Evolutionary conservation across 1,140 invertebrate genomes (phyloP), one percentile per base, ranked within the genome.

Genomic region (Odontomachus brunneus): DNA sequence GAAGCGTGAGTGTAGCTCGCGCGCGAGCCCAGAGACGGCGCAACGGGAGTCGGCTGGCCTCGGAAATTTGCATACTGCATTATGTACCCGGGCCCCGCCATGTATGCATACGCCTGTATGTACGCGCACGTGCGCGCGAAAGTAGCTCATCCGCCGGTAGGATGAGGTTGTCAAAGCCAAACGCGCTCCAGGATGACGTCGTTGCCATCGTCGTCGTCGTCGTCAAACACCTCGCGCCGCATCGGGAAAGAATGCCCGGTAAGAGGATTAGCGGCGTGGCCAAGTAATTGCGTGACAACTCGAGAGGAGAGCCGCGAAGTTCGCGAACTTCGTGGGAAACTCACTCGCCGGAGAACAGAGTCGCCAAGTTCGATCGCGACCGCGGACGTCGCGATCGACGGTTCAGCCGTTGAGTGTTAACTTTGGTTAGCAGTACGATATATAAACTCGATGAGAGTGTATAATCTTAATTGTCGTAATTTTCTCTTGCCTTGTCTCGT

Each of bases 31-130:
- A 19, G 12, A 29, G 22, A 0, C 12, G 5, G 59, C 15, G 24
- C 26, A 19, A 33, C 9, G 53, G 49, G 29, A 44, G 60, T 24
- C 26, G 57, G 29, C 17, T 80, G 29, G 24, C 24, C 33, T 19
- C 17, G 1, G 69, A 49, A 88, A 88, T 86, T 88, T 88, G 29
- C 84, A 81, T 84, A 80, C 62, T 65, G 73, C 67, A 75, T 84
- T 86, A 87, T 83, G 60, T 78, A 65, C 55, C 14, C 12, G 14
- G 12, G 22, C n/a, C 67, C 62, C n/a, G n/a, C n/a, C 59, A 67
- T 57, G 33, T 55, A 69, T 75, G 78, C 44, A 78, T 65, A 55
- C 26, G 53, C 19, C 24, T 38, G 59, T 7, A 63, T 17, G 38
- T 29, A 57, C 5, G 63, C 51, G 53, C 0, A 67, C 19, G 29